A percentile compares a stretch with the other conserved stretches of the same genome.
Conservation (phyloP, 2,797 vertebrate species). For the Acanthornis magna region DNA sequence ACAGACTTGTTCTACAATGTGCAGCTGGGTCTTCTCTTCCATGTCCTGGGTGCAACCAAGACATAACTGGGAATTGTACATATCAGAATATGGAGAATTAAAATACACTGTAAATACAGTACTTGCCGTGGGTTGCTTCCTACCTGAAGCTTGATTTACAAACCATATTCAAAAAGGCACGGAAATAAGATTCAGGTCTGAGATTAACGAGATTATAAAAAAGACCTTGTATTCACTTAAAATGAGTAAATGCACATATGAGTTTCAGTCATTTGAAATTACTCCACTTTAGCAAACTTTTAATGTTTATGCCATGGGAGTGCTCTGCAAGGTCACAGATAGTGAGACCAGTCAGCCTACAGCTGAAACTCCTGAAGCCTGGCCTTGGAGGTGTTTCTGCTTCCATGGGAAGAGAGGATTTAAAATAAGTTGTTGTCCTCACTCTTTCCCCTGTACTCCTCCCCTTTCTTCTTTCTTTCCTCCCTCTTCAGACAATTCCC, state of each 20-base stretch:
- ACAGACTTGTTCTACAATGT: background rate
- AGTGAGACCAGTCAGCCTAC: background rate
- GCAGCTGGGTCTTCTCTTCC: background rate
- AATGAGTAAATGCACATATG: background rate
- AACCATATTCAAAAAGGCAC: background rate
- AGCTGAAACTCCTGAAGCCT: background rate
- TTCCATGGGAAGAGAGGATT: background rate
- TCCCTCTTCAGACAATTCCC: background rate
- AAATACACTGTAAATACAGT: background rate
- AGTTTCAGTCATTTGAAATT: background rate
- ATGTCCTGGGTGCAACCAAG: background rate
- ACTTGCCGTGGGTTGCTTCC: background rate
- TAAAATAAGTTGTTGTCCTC: background rate
- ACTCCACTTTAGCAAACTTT: background rate
- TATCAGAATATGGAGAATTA: background rate
- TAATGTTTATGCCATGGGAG: background rate
- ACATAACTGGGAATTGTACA: background rate
- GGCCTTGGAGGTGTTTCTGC: background rate
- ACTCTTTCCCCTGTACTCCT: background rate
- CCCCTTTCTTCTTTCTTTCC: background rate
- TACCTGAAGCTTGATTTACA: background rate
- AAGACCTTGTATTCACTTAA: background rate
- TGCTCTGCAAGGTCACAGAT: background rate
- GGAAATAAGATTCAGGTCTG: background rate
- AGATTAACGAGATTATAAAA: background rate